Evolutionary conservation across 2,797 vertebrate species (phyloP).

Genomic region (Spinus olivaceus): DNA sequence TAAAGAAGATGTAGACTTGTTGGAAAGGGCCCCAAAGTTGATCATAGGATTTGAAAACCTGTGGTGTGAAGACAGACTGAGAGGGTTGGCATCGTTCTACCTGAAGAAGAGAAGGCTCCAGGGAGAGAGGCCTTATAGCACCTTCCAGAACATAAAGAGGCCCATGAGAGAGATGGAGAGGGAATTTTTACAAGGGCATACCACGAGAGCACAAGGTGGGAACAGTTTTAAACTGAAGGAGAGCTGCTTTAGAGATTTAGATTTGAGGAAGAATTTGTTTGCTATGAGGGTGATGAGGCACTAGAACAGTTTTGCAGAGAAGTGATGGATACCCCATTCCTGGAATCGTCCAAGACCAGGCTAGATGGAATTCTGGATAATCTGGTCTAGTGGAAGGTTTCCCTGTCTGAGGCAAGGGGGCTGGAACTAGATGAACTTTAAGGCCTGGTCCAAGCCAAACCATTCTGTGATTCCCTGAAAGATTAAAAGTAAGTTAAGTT

Average conservation of each 20-base stretch:
- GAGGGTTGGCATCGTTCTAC: background rate
- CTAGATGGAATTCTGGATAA: background rate
- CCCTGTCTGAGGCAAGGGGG: background rate
- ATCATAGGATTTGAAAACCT: background rate
- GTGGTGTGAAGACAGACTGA: background rate
- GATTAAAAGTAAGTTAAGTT: background rate
- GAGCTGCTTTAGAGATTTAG: background rate
- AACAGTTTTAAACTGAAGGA: background rate
- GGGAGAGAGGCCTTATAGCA: background rate
- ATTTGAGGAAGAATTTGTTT: background rate
- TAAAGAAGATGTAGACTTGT: background rate
- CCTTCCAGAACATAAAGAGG: too few relatives aligned
- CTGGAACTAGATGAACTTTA: background rate
- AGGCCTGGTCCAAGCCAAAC: background rate
- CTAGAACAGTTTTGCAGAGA: background rate
- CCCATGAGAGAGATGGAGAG: fast-evolving
- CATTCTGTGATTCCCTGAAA: background rate
- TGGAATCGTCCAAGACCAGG: background rate
- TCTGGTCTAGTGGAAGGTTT: background rate
- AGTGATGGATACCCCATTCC: background rate
- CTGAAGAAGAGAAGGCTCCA: background rate
- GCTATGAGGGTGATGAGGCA: background rate
- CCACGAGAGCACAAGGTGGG: background rate
- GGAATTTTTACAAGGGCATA: background rate
- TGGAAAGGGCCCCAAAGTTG: background rate